These are phyloP conservation scores for Agrotis clavis DNA, from an alignment of 2,888 invertebrate species.

Conservation along the genomic window DNA sequence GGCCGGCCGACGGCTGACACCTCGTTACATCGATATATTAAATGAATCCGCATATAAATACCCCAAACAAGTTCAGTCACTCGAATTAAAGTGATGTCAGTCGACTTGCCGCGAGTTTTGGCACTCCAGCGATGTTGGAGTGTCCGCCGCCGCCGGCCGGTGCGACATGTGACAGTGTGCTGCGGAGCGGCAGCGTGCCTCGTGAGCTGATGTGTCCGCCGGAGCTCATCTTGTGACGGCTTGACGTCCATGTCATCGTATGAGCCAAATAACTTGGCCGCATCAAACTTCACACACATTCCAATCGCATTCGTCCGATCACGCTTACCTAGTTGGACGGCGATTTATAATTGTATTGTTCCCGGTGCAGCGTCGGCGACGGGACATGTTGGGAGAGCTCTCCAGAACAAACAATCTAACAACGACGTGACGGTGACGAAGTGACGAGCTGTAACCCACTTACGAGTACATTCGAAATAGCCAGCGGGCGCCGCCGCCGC, in stretches of 20 bases:
- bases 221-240: constrained; percentile 20
- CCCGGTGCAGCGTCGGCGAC: background rate
- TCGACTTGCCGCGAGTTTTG: constrained; percentile 30
- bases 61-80: constrained; percentile 5
- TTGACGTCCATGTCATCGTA: constrained; percentile 27
- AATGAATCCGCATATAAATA: constrained; percentile 15
- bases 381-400: background rate
- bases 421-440: constrained; percentile 18
- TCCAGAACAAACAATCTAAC: constrained; percentile 12
- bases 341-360: background rate
- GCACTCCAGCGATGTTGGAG: constrained; percentile 25
- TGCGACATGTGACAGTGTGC: constrained; percentile 1
- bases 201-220: constrained; percentile 15
- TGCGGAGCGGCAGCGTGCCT: background rate
- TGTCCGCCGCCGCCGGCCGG: background rate
- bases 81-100: constrained; percentile 48
- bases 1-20: background rate
- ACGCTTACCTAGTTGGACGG: background rate
- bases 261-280: constrained; percentile 29
- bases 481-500: constrained; percentile 8
- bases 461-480: constrained; percentile 38
- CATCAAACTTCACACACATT: constrained; percentile 30
- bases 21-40: background rate
- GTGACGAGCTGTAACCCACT: constrained; percentile 32
- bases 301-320: background rate